Evolutionary conservation across 2,888 invertebrate genomes (phyloP).

Genomic region (Petrophora chlorosata): DNA sequence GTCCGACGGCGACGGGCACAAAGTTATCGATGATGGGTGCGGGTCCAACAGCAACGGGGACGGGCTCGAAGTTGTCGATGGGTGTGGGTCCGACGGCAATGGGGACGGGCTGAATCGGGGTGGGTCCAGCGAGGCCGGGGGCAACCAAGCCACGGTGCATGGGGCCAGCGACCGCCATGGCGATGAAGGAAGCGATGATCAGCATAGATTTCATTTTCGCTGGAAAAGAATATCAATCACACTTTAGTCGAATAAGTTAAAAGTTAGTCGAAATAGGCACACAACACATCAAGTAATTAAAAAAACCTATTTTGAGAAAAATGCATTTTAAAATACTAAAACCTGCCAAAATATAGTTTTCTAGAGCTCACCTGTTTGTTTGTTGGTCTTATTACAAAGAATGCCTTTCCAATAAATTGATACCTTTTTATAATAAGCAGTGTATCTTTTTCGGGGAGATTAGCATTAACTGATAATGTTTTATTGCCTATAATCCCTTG

Average conservation of each 20-base stretch:
- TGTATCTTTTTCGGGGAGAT: slow-evolving; percentile 21
- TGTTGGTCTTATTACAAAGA: slow-evolving; percentile 38
- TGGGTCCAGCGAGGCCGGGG: slow-evolving; percentile 33
- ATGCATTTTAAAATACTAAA: no score
- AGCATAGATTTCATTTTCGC: slow-evolving; percentile 50
- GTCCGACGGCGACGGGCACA: slow-evolving; percentile 29
- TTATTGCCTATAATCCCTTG: slow-evolving; percentile 36
- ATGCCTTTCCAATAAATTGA: slow-evolving; percentile 20
- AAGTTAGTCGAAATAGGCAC: not conserved
- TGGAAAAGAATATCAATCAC: slow-evolving; percentile 18
- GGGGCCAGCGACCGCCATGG: slow-evolving; percentile 49
- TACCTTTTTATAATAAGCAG: slow-evolving; percentile 41
- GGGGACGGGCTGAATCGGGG: slow-evolving; percentile 24
- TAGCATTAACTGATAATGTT: slow-evolving; percentile 36
- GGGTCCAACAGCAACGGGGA: slow-evolving; percentile 27
- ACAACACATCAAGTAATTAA: not conserved
- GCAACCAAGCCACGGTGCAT: slow-evolving; percentile 30
- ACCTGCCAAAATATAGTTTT: no score
- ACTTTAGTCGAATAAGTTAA: not conserved
- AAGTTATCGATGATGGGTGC: slow-evolving; percentile 21
- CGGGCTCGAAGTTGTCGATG: no score
- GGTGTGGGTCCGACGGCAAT: slow-evolving; percentile 30
- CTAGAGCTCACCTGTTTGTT: slow-evolving; percentile 41
- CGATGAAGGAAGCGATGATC: slow-evolving; percentile 46
- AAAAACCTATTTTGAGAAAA: not conserved